phyloP scores from a whole-genome alignment of 2,888 invertebrate genomes.

The Blera fallax region DNA sequence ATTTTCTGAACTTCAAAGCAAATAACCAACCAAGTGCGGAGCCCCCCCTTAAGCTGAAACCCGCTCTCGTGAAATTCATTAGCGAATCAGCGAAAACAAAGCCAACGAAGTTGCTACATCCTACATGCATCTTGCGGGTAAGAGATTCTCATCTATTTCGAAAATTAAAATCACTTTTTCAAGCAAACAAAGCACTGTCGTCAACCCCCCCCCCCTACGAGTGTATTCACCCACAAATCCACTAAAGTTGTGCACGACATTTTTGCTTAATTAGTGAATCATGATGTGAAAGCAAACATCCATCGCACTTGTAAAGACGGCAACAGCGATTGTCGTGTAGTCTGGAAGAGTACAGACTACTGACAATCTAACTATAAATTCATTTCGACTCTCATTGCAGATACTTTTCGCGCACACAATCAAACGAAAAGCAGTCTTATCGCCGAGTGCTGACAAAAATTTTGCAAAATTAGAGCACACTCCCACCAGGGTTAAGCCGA shows the following conservation, averaged over 20 bases:
- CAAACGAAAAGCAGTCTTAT: neutral
- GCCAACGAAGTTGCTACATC: neutral
- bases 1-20: too few species aligned
- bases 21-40: neutral
- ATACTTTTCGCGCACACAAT: neutral
- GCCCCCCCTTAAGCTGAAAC: neutral
- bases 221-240: neutral
- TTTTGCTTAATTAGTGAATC: constrained; percentile 21
- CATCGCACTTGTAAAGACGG: neutral
- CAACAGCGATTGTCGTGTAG: neutral
- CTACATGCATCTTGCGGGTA: neutral
- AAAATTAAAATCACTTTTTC: neutral
- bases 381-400: neutral
- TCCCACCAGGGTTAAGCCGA: neutral
- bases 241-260: neutral
- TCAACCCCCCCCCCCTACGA: too few species aligned
- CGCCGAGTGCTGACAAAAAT: neutral
- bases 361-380: neutral
- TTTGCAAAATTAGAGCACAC: neutral
- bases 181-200: neutral
- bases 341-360: neutral
- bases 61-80: neutral
- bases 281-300: neutral
- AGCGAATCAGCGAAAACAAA: neutral
- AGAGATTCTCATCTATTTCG: neutral